These are phyloP conservation scores for Poecile atricapillus DNA, from an alignment of 2,113 vertebrate species.

Conservation along the genomic window DNA sequence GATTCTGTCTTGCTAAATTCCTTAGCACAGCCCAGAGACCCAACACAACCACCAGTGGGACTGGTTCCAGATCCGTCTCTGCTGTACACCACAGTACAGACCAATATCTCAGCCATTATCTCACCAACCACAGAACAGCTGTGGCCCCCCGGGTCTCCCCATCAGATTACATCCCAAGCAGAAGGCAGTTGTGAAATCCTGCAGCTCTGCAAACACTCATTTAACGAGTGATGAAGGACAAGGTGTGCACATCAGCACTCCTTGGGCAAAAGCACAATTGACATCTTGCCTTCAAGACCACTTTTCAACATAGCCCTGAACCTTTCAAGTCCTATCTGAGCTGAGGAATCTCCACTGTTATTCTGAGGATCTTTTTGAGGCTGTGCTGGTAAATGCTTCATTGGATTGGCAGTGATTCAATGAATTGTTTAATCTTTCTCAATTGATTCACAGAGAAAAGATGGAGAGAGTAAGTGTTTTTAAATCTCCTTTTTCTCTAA, in stretches of 20 bases:
- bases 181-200: background rate
- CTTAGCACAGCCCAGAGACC: background rate
- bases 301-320: background rate
- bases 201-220: background rate
- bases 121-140: background rate
- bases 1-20: background rate
- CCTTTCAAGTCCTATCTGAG: background rate
- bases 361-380: background rate
- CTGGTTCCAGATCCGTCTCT: background rate
- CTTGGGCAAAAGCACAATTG: background rate
- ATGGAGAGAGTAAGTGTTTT: background rate
- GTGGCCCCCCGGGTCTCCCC: background rate
- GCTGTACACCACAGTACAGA: background rate
- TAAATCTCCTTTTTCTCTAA: background rate
- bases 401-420: slow-evolving; percentile 35
- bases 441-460: background rate
- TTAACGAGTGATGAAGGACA: background rate
- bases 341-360: background rate
- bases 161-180: background rate
- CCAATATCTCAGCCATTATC: background rate
- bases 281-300: background rate
- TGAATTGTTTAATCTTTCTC: slow-evolving; percentile 50
- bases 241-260: background rate
- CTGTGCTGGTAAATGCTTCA: background rate
- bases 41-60: background rate